phyloP scores from a whole-genome alignment of 2,113 vertebrate species.

The Montifringilla adamsi region DNA sequence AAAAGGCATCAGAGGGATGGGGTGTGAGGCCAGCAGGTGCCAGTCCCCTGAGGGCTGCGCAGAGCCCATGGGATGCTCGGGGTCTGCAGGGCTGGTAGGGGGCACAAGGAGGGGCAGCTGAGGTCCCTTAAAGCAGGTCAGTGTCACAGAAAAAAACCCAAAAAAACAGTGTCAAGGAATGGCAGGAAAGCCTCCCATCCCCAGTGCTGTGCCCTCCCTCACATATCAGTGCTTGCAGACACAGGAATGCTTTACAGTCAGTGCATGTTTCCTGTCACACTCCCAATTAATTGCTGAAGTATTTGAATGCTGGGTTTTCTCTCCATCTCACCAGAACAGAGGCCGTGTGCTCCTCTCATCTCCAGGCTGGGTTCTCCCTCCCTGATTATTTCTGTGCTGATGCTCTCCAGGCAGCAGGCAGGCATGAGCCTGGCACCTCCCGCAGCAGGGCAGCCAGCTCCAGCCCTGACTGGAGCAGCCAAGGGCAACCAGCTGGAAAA shows the following conservation, averaged over 20 bases:
- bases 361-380: neutral
- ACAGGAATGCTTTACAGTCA: neutral
- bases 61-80: neutral
- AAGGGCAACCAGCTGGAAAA: conserved; percentile 14
- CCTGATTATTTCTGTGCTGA: neutral
- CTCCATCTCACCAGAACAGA: neutral
- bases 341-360: neutral
- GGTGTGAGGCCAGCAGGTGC: neutral
- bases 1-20: neutral
- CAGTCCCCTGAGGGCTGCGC: neutral
- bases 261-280: neutral
- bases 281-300: conserved; percentile 31
- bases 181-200: neutral
- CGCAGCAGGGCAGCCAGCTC: neutral
- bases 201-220: neutral
- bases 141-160: neutral
- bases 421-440: neutral
- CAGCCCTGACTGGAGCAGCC: neutral
- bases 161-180: neutral
- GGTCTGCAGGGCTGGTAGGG: neutral
- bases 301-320: neutral
- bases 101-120: neutral
- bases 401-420: neutral
- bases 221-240: neutral
- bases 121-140: neutral